Percentiles rank a stretch among this genome's conserved stretches.
Evolutionary conservation across 2,888 invertebrate genomes (phyloP).

Genomic region (Nematopogon swammerdamellus): DNA sequence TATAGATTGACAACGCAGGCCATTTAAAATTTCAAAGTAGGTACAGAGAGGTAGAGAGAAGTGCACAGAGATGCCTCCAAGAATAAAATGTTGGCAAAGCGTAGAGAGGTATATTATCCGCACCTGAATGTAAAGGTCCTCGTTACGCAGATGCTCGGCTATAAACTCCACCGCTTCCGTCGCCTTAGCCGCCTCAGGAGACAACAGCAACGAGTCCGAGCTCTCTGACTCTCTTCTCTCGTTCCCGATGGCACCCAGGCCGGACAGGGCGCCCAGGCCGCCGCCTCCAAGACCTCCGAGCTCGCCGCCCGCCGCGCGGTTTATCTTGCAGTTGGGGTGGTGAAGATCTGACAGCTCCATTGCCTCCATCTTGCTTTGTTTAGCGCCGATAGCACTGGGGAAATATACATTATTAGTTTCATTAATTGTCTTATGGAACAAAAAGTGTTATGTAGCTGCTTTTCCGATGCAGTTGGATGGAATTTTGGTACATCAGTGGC

Average conservation of each 20-base stretch:
- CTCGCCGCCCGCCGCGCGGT: constrained; percentile 68
- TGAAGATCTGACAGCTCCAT: constrained; percentile 94
- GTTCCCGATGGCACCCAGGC: constrained; percentile 62
- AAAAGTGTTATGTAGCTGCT: too few species aligned
- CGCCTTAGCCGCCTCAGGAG: constrained; percentile 92
- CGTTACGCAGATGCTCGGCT: constrained; percentile 95
- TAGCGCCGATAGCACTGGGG: constrained; percentile 64
- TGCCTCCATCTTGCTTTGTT: constrained; percentile 85
- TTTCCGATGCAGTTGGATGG: too few species aligned
- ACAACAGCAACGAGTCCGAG: constrained; percentile 85
- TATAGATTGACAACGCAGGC: too few species aligned
- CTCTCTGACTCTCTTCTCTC: constrained; percentile 85
- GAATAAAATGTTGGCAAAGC: too few species aligned
- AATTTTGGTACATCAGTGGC: too few species aligned
- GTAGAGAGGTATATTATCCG: constrained; percentile 14
- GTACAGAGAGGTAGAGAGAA: too few species aligned
- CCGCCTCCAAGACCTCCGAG: constrained; percentile 47
- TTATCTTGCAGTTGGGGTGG: constrained; percentile 94
- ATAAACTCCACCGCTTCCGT: constrained; percentile 98
- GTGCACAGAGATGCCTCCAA: too few species aligned
- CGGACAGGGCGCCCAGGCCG: constrained; percentile 55
- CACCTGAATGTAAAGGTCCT: constrained; percentile 98
- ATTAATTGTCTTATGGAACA: too few species aligned
- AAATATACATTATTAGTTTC: too few species aligned
- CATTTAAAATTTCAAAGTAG: too few species aligned